A percentile compares a stretch with the other conserved stretches of the same genome.
phyloP scores from a whole-genome alignment of 2,113 vertebrate species.

The Gasterosteus nipponicus region DNA sequence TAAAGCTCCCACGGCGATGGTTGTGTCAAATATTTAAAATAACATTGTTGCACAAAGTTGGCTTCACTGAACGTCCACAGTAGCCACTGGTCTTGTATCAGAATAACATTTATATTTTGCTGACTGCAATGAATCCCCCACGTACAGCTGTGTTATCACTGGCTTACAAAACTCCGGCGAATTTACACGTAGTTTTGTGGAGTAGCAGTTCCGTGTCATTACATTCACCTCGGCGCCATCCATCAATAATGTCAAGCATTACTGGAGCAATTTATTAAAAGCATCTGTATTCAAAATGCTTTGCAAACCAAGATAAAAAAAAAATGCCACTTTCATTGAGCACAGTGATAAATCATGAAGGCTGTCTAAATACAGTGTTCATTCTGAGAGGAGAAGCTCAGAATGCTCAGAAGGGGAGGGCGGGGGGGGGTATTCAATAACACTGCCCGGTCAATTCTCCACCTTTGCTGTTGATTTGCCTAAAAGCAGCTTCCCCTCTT shows the following conservation, averaged over 20 bases:
- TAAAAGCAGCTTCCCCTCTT: slow-evolving; percentile 6
- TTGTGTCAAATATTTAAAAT: neutral
- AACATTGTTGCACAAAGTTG: neutral
- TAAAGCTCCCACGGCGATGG: neutral
- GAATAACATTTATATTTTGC: neutral
- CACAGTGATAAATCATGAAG: slow-evolving; percentile 48
- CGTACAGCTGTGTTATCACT: neutral
- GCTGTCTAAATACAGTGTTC: slow-evolving; percentile 24
- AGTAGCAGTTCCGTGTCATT: slow-evolving; percentile 34
- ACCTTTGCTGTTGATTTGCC: neutral
- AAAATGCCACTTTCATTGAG: slow-evolving; percentile 40
- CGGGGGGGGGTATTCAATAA: slow-evolving; percentile 2
- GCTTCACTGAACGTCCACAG: neutral
- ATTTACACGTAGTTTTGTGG: slow-evolving; percentile 19
- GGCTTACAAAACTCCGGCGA: neutral
- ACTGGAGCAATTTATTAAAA: slow-evolving; percentile 63
- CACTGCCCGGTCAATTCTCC: neutral
- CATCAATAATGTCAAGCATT: slow-evolving; percentile 59
- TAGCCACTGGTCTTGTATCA: neutral
- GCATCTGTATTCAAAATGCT: slow-evolving; percentile 47
- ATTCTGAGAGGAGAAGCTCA: slow-evolving; percentile 18
- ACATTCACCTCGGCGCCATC: slow-evolving; percentile 30
- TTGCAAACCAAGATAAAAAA: slow-evolving; percentile 40
- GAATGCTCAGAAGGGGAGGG: too few species aligned
- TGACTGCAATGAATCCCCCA: neutral